Evolutionary conservation across 2,888 invertebrate species (phyloP), one percentile per base, ranked within the genome.

Genomic region (Drosophila maculinotata): DNA sequence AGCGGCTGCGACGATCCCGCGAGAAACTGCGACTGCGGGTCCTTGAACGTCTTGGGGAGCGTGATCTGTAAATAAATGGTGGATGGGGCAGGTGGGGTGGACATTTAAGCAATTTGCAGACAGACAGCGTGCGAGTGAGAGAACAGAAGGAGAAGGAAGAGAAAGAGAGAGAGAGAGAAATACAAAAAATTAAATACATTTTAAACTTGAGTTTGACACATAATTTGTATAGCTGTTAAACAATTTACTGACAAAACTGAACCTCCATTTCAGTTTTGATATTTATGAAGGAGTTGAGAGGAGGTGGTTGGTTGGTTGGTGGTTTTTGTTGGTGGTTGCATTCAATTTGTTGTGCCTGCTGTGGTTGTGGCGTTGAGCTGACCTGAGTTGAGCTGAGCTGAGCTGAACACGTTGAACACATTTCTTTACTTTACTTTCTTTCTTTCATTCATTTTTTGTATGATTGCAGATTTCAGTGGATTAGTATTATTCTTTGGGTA

Each of bases 1-100:
- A 93, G 75, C 93, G 92, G 89, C 93, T 93, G 71, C 93, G 91
- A 76, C 93, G 92, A 85, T 93, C 93, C 65, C 93, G 91, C 75
- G 93, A 93, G 76, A 93, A 92, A 75, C 93, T 93, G 69, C 93
- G 90, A 39, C 93, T 92, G 69, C 93, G 91, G 68, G 92, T 90
- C 64, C 92, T 85, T 2, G 91, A 89, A 14, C 91, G 91, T 48
- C 92, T 81, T 47, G 91, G 91, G 2, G 92, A 91, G 26, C 91
- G 90, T 53, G 92, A 92, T 85, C 91, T 91, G 89, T 51, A 90
- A 91, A 54, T 68, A 88, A 47, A 77, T 41, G 48, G 54, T 45
- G 35, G 33, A 20, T 33, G 45, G 56, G 30, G 60, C 7, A 14
- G 14, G 35, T 26, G 3, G 42, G 15, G 42, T 6, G 25, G 31